These are phyloP conservation scores for Nemurella pictetii DNA, from an alignment of 2,888 invertebrate genomes.

Conservation along the genomic window DNA sequence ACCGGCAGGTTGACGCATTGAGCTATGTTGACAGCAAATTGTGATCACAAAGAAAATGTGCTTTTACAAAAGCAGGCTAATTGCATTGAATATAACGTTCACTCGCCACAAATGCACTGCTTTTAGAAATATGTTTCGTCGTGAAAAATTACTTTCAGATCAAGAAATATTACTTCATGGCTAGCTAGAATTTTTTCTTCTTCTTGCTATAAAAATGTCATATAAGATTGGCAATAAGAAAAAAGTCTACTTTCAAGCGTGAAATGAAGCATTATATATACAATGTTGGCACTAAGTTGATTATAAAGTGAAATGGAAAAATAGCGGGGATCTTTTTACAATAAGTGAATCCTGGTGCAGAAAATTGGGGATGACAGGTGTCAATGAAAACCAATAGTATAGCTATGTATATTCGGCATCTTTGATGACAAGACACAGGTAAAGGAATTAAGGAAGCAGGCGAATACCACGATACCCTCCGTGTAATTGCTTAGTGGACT, in stretches of 20 bases:
- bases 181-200: neutral
- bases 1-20: neutral
- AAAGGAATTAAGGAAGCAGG: neutral
- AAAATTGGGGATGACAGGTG: neutral
- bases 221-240: neutral
- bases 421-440: neutral
- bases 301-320: neutral
- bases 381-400: neutral
- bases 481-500: neutral
- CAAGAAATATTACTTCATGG: neutral
- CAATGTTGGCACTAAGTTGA: neutral
- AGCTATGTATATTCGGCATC: neutral
- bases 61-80: neutral
- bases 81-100: neutral
- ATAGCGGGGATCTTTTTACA: neutral
- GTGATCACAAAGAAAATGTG: neutral
- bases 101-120: neutral
- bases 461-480: neutral
- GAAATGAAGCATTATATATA: neutral
- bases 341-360: neutral
- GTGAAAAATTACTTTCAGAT: neutral
- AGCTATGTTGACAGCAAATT: neutral
- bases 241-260: neutral
- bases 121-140: neutral
- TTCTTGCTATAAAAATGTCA: neutral